Conservation (phyloP, 1,140 invertebrate genomes). For the Ostrea edulis region DNA sequence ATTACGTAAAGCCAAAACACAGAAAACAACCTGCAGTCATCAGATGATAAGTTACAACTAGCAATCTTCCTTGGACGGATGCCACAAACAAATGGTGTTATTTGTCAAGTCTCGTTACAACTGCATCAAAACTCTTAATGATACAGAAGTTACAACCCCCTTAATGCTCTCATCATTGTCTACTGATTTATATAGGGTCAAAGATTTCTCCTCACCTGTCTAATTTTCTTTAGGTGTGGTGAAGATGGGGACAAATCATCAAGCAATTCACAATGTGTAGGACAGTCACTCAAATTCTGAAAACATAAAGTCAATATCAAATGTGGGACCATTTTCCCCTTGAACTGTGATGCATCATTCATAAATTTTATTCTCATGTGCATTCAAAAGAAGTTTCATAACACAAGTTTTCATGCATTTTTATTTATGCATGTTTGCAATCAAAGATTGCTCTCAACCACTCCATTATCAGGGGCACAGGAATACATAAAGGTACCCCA, state of each 20-base stretch:
- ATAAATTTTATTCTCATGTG: too few relatives aligned
- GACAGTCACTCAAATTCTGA: neutral
- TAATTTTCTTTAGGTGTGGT: constrained; percentile 19
- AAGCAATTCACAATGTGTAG: neutral
- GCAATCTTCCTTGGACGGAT: constrained; percentile 12
- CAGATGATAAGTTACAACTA: neutral
- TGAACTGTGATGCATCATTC: too few relatives aligned
- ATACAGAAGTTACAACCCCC: neutral
- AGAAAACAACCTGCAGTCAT: neutral
- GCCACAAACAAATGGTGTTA: constrained; percentile 17
- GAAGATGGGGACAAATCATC: neutral
- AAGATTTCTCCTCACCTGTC: neutral
- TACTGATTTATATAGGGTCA: neutral
- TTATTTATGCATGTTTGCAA: too few relatives aligned
- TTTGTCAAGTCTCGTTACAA: constrained; percentile 12
- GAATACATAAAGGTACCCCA: too few relatives aligned
- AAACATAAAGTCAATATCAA: neutral
- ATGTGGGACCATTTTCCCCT: too few relatives aligned
- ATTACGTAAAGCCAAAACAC: constrained; percentile 8
- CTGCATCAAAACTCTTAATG: neutral
- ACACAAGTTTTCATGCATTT: too few relatives aligned
- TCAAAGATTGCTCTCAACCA: too few relatives aligned
- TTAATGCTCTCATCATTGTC: neutral
- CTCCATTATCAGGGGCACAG: too few relatives aligned
- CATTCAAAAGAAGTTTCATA: too few relatives aligned